phyloP scores from a whole-genome alignment of 2,888 invertebrate species.

The Heliconius aoede region DNA sequence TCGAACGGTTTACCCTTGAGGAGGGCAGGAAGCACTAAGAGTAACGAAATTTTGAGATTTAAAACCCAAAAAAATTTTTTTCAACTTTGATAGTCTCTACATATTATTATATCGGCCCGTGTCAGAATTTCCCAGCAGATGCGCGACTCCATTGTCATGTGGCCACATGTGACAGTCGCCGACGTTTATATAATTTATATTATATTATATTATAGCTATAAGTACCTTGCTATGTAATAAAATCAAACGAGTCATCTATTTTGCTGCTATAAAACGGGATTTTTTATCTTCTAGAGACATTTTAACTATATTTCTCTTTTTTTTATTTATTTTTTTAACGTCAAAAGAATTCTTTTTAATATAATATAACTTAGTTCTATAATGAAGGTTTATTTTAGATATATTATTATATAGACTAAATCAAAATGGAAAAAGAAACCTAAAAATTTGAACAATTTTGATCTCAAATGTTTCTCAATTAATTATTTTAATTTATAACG shows the following conservation, averaged over 20 bases:
- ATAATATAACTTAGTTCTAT: too few species aligned
- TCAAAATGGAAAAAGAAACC: too few species aligned
- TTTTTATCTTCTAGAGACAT: neutral
- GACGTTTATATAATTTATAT: slow-evolving; percentile 38
- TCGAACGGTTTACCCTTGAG: too few species aligned
- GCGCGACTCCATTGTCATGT: slow-evolving; percentile 57
- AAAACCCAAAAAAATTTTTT: neutral
- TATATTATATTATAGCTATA: slow-evolving; percentile 17
- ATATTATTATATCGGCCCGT: slow-evolving; percentile 56
- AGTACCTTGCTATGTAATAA: slow-evolving; percentile 16
- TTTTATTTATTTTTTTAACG: too few species aligned
- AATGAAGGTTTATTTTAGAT: too few species aligned
- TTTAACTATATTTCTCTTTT: neutral
- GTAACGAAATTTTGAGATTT: too few species aligned
- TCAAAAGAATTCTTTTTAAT: too few species aligned
- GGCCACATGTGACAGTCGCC: slow-evolving; percentile 60
- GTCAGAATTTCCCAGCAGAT: slow-evolving; percentile 63
- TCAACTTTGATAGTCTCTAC: neutral
- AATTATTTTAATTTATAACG: neutral
- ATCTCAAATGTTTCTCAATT: too few species aligned
- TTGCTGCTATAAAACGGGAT: neutral
- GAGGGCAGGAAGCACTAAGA: too few species aligned
- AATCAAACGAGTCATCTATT: slow-evolving; percentile 17
- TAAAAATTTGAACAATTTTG: too few species aligned
- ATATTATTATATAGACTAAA: too few species aligned